These are phyloP conservation scores for Gastracanthus pulcherrimus DNA, from an alignment of 2,888 invertebrate species.

Conservation along the genomic window DNA sequence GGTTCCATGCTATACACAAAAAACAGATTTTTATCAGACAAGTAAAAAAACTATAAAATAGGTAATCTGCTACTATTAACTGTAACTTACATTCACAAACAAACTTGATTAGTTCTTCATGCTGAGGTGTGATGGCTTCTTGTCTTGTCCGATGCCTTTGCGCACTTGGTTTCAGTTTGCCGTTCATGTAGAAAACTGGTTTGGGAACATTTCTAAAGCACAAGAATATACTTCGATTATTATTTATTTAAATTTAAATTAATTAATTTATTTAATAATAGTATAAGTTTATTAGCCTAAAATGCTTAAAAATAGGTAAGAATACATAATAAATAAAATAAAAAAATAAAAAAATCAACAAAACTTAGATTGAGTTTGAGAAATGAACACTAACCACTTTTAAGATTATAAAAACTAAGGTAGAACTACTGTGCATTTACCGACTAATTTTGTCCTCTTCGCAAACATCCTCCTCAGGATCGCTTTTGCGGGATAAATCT, in stretches of 20 bases:
- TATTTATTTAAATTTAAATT: no score
- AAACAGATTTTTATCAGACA: not conserved
- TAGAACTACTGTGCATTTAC: conserved; percentile 76
- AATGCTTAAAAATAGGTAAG: no score
- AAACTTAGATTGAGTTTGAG: not conserved
- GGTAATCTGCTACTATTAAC: not conserved
- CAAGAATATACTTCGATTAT: conserved; percentile 5
- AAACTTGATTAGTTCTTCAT: conserved; percentile 92
- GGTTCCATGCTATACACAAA: conserved; percentile 82
- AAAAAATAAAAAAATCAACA: not conserved
- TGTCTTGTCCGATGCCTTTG: conserved; percentile 80
- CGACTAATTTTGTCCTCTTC: conserved; percentile 82
- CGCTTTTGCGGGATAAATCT: conserved; percentile 84
- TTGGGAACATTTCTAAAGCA: conserved; percentile 82
- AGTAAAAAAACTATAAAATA: not conserved
- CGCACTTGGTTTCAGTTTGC: conserved; percentile 82
- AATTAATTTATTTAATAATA: no score
- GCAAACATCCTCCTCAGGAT: conserved; percentile 82
- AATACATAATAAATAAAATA: no score
- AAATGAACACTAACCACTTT: not conserved
- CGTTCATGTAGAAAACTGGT: conserved; percentile 88
- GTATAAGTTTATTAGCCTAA: no score
- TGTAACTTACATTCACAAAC: conserved; percentile 90
- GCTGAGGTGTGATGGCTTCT: conserved; percentile 86
- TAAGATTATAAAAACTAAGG: no score